Conservation (phyloP, 1,140 invertebrate genomes). For the Panagrolaimus sp. region DNA sequence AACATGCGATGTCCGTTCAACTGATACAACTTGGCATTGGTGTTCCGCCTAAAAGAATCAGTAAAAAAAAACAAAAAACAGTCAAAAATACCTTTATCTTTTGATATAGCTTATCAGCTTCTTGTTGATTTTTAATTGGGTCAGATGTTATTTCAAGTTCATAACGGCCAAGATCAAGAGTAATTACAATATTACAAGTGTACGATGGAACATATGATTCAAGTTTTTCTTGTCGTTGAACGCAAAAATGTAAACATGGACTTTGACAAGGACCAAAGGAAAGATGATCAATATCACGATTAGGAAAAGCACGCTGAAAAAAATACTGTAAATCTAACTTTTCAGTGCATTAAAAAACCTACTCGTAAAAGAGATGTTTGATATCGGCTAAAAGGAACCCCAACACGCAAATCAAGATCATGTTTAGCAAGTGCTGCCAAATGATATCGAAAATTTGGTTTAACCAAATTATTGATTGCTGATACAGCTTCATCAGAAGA, state of each 20-base stretch:
- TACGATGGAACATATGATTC: constrained; percentile 66
- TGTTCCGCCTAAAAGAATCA: not conserved
- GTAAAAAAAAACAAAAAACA: not conserved
- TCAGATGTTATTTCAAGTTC: not conserved
- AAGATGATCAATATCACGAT: constrained; percentile 89
- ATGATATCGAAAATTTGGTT: constrained; percentile 3
- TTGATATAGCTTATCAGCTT: not conserved
- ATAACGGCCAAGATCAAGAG: not conserved
- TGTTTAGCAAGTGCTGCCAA: not conserved
- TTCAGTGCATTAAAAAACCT: not conserved
- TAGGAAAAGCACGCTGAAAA: constrained; percentile 62
- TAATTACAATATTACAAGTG: not conserved
- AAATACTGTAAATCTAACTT: not conserved
- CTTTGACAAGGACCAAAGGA: constrained; percentile 98
- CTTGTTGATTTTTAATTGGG: not conserved
- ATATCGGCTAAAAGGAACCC: not conserved
- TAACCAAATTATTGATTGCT: not conserved
- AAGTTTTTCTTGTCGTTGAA: constrained; percentile 91
- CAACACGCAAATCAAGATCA: constrained; percentile 1
- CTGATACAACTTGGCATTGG: constrained; percentile 70
- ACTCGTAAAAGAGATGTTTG: not conserved
- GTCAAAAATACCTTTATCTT: not conserved
- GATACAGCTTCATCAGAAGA: not conserved
- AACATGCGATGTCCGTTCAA: constrained; percentile 17
- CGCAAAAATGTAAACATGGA: constrained; percentile 94